These are phyloP conservation scores for Lasiurus cinereus DNA, from an alignment of 2,113 vertebrate species.

Conservation along the genomic window DNA sequence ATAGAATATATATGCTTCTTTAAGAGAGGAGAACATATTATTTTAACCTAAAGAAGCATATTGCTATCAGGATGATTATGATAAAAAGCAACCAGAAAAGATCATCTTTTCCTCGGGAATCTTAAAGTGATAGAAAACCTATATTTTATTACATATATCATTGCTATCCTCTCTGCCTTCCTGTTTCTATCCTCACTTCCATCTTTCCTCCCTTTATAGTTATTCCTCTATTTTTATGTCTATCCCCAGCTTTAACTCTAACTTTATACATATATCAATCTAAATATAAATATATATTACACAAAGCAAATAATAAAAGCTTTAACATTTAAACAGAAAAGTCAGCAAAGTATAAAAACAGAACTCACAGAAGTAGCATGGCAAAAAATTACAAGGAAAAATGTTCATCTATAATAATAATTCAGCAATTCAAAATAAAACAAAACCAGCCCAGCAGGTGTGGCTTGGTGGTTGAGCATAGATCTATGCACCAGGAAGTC, in stretches of 20 bases:
- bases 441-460: background rate
- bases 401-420: background rate
- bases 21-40: background rate
- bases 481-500: no score
- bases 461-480: no score
- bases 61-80: background rate
- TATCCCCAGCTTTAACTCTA: background rate
- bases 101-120: background rate
- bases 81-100: constrained; percentile 6
- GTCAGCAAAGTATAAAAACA: background rate
- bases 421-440: background rate
- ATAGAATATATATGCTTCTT: background rate
- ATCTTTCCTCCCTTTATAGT: background rate
- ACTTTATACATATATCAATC: background rate
- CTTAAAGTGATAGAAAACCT: background rate
- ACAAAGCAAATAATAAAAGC: background rate
- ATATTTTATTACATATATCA: background rate
- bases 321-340: background rate
- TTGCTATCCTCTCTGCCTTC: background rate
- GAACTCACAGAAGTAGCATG: background rate
- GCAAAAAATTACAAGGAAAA: background rate
- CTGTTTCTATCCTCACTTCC: background rate
- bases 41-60: constrained; percentile 2
- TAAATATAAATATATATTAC: background rate
- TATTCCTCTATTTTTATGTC: background rate